Conservation (phyloP, 2,113 vertebrate species). For the Labeo rohita region DNA sequence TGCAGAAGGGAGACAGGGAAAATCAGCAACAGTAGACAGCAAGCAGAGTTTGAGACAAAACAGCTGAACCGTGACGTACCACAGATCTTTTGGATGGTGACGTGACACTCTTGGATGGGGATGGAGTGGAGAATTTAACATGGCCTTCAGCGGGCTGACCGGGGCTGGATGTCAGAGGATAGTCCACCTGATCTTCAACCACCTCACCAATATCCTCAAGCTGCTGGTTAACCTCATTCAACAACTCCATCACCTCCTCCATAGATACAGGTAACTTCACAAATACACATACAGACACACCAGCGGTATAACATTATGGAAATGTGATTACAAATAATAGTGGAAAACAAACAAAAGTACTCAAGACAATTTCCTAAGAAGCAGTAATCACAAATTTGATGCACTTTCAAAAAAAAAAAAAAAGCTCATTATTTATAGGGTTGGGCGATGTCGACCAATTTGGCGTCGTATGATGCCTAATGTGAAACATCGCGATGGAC, state of each 20-base stretch:
- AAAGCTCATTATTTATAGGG: too few species aligned
- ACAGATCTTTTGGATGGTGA: constrained; percentile 88
- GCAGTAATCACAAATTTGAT: too few species aligned
- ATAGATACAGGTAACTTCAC: constrained; percentile 87
- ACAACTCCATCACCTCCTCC: constrained; percentile 88
- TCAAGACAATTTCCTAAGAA: too few species aligned
- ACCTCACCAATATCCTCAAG: constrained; percentile 82
- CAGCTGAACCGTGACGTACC: constrained; percentile 68
- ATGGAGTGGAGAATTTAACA: constrained; percentile 84
- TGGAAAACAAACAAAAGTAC: too few species aligned
- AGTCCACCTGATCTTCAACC: constrained; percentile 63
- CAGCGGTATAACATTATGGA: too few species aligned
- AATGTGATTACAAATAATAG: too few species aligned
- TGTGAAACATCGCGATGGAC: too few species aligned
- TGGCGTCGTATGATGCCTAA: too few species aligned
- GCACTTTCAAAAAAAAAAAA: too few species aligned
- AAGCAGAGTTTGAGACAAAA: not conserved
- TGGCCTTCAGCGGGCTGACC: constrained; percentile 72
- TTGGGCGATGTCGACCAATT: too few species aligned
- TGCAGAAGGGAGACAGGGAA: constrained; percentile 56
- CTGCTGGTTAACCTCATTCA: constrained; percentile 88
- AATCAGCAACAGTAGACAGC: not conserved
- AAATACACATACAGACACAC: not conserved
- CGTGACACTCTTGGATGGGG: constrained; percentile 82
- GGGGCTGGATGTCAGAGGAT: constrained; percentile 73